These are phyloP conservation scores for Pollachius pollachius DNA, from an alignment of 2,113 vertebrate genomes.

Conservation along the genomic window DNA sequence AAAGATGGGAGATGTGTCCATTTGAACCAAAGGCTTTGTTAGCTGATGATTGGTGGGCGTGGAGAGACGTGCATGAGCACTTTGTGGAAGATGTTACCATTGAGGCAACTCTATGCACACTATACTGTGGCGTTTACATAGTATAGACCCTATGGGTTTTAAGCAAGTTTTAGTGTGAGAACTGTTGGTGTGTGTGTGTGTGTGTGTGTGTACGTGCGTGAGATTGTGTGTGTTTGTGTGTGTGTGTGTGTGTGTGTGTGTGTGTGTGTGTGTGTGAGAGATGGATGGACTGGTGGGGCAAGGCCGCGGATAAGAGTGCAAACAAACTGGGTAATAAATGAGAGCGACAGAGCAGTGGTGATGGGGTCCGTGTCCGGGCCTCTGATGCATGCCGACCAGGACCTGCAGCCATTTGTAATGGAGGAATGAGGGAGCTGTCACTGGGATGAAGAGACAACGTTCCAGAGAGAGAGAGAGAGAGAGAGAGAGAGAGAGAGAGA, in stretches of 20 bases:
- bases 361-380: conserved; percentile 78
- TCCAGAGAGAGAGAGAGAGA: conserved; percentile 34
- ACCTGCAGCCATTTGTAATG: conserved; percentile 87
- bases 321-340: conserved; percentile 96
- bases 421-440: conserved; percentile 84
- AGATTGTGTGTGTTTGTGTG: conserved; percentile 44
- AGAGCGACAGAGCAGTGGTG: conserved; percentile 80
- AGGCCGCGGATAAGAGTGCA: conserved; percentile 95
- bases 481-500: background rate
- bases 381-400: conserved; percentile 91
- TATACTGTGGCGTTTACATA: no score
- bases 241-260: conserved; percentile 46
- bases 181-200: no score
- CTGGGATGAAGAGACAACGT: conserved; percentile 75
- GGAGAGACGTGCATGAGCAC: background rate
- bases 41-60: conserved; percentile 16
- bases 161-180: no score
- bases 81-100: no score
- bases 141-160: no score
- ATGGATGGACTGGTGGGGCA: conserved; percentile 90
- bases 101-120: no score
- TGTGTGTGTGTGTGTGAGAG: conserved; percentile 61
- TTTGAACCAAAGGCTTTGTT: conserved; percentile 19
- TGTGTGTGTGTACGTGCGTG: background rate
- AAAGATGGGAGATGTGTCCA: conserved; percentile 18